Percentiles rank a stretch among this genome's conserved stretches.
phyloP scores from a whole-genome alignment of 2,113 vertebrate genomes.

The Poecilia latipinna region DNA sequence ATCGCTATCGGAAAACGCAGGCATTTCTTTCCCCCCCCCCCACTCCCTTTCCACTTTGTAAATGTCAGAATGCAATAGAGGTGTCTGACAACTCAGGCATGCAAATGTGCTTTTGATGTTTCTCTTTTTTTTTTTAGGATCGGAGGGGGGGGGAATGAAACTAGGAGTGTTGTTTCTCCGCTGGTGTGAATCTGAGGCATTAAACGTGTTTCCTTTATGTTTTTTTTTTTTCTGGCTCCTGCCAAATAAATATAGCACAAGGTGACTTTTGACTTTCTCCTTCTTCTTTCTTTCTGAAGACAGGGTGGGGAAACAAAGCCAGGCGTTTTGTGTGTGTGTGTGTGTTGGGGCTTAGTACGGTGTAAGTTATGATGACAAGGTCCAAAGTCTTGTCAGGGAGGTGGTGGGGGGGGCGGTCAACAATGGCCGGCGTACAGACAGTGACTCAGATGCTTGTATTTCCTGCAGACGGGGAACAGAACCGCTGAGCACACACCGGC shows the following conservation, averaged over 20 bases:
- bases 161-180: conserved; percentile 59
- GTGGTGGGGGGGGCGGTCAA: background rate
- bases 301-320: conserved; percentile 36
- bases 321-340: conserved; percentile 29
- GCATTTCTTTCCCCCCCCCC: conserved; percentile 49
- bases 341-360: conserved; percentile 32
- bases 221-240: conserved; percentile 55
- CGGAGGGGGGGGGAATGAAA: conserved; percentile 30
- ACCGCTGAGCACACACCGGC: conserved; percentile 68
- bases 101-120: conserved; percentile 76
- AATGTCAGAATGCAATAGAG: conserved; percentile 76
- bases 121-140: conserved; percentile 24
- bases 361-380: conserved; percentile 68
- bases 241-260: conserved; percentile 76
- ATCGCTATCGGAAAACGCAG: conserved; percentile 69
- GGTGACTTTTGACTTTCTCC: conserved; percentile 70
- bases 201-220: conserved; percentile 64
- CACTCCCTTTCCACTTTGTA: conserved; percentile 68
- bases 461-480: conserved; percentile 63
- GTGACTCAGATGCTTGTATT: conserved; percentile 55
- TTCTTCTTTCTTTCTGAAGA: conserved; percentile 36
- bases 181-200: conserved; percentile 63
- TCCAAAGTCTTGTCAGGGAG: conserved; percentile 50
- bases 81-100: conserved; percentile 73
- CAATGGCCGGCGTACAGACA: conserved; percentile 47